Percentiles rank a stretch among this genome's conserved stretches.
These are phyloP conservation scores for Galemys pyrenaicus DNA, from an alignment of 2,113 vertebrate genomes.

Conservation along the genomic window DNA sequence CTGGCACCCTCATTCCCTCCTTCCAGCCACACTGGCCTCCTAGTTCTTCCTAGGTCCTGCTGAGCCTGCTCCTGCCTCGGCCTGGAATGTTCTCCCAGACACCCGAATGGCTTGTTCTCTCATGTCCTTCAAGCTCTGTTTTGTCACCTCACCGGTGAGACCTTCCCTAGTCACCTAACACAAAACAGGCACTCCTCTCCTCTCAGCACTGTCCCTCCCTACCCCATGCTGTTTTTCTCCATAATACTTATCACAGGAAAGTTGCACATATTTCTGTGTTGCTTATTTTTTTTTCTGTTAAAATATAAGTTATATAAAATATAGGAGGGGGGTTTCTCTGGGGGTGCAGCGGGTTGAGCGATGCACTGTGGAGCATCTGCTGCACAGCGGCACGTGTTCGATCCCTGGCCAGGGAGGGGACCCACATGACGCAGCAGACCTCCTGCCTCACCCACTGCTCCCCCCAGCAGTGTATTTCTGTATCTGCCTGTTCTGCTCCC, in stretches of 20 bases:
- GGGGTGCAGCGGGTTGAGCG: too few relatives aligned
- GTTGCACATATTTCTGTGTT: not conserved
- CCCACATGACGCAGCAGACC: too few relatives aligned
- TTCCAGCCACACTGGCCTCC: not conserved
- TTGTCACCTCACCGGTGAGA: slow-evolving; percentile 2
- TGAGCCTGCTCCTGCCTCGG: not conserved
- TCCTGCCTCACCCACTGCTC: too few relatives aligned
- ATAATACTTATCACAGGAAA: not conserved
- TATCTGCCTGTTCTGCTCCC: too few relatives aligned
- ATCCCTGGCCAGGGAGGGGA: too few relatives aligned
- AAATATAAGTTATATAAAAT: slow-evolving; percentile 2
- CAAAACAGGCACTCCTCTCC: not conserved
- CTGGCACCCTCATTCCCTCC: not conserved
- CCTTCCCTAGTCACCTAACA: not conserved
- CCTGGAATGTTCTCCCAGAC: not conserved
- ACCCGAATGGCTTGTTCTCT: not conserved
- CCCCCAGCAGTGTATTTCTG: too few relatives aligned
- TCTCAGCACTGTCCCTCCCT: not conserved
- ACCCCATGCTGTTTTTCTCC: slow-evolving; percentile 18
- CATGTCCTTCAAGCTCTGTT: not conserved
- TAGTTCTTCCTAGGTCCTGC: not conserved
- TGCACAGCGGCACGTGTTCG: too few relatives aligned
- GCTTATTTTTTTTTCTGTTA: not conserved
- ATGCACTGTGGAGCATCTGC: too few relatives aligned
- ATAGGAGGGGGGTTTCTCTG: not conserved